These are phyloP conservation scores for Chaetura pelagica DNA, from an alignment of 2,113 vertebrate genomes.

Conservation along the genomic window DNA sequence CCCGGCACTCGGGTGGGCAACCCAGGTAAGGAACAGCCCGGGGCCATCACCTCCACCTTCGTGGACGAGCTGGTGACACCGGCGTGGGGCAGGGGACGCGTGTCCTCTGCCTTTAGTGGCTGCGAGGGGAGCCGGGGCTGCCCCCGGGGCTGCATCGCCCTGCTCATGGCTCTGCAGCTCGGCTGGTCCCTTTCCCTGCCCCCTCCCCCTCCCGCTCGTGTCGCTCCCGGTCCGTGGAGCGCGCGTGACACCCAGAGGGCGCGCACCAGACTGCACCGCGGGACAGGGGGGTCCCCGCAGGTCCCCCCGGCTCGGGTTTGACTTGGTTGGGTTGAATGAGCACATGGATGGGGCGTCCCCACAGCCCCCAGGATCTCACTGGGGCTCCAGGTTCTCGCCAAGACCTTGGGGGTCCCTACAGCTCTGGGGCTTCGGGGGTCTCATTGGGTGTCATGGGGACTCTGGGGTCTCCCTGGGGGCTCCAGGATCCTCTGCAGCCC, in stretches of 20 bases:
- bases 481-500: too few species aligned
- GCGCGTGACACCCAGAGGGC: constrained; percentile 38
- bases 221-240: neutral
- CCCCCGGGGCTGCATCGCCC: neutral
- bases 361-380: too few species aligned
- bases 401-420: too few species aligned
- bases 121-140: neutral
- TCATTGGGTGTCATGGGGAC: neutral
- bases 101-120: neutral
- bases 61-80: neutral
- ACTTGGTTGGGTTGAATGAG: too few species aligned
- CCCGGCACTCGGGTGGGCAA: accelerated
- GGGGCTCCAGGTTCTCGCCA: neutral
- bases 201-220: too few species aligned
- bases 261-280: neutral
- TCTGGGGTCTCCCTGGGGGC: neutral
- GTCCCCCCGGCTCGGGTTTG: too few species aligned
- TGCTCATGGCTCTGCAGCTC: neutral
- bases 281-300: too few species aligned
- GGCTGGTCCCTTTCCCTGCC: neutral
- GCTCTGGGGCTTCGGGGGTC: neutral
- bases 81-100: neutral
- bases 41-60: neutral
- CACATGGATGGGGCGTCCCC: neutral
- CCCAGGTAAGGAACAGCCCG: neutral